A percentile compares a stretch with the other conserved stretches of the same genome.
These are phyloP conservation scores for Enteromius radiatus DNA, from an alignment of 2,797 vertebrate species.

Conservation along the genomic window DNA sequence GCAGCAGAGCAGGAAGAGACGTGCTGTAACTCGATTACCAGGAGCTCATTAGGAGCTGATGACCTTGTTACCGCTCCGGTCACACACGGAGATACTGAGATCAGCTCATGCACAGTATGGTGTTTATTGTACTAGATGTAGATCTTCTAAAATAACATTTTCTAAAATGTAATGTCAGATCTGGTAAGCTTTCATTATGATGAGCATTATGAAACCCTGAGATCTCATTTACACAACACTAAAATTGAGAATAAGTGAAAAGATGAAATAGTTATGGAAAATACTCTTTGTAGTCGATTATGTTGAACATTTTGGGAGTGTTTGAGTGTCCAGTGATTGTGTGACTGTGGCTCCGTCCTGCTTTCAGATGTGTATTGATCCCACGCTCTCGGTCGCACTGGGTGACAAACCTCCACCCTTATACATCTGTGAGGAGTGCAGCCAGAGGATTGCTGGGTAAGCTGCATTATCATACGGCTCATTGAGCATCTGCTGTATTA, in stretches of 20 bases:
- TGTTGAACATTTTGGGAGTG: not conserved
- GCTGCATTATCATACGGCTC: slow-evolving; percentile 54
- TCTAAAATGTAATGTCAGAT: not conserved
- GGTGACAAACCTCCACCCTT: slow-evolving; percentile 98
- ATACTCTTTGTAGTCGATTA: too few species aligned
- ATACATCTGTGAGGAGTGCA: slow-evolving; percentile 98
- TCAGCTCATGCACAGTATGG: not conserved
- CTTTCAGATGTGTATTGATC: slow-evolving; percentile 97
- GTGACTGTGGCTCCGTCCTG: not conserved
- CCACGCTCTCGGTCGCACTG: slow-evolving; percentile 94
- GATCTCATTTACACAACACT: not conserved
- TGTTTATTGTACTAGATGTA: not conserved
- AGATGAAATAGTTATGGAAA: not conserved
- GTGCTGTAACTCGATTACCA: slow-evolving; percentile 76
- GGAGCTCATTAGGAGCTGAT: not conserved
- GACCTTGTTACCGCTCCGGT: not conserved
- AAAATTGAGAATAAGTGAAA: not conserved
- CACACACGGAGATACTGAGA: not conserved
- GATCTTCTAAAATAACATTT: not conserved
- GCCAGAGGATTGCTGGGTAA: slow-evolving; percentile 96
- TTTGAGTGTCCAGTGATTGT: not conserved
- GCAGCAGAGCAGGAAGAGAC: slow-evolving; percentile 68
- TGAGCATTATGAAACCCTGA: not conserved
- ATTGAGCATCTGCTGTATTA: not conserved
- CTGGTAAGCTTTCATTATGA: not conserved